These are phyloP conservation scores for Ormyrus labotus DNA, from an alignment of 2,888 invertebrate genomes.

Conservation along the genomic window DNA sequence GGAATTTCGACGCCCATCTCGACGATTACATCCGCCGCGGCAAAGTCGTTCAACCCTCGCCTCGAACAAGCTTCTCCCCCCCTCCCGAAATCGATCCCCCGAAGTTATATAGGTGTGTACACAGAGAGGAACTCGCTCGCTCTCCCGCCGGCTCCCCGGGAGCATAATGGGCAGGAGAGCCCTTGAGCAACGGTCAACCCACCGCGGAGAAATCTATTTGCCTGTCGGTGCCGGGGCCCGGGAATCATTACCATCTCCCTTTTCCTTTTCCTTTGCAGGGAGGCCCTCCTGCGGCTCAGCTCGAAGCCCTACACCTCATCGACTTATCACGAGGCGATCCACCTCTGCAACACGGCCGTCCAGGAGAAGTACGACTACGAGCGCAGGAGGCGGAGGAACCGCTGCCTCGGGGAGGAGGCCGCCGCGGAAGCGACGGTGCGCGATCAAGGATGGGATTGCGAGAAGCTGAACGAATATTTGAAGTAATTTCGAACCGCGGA, in stretches of 20 bases:
- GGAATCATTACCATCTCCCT: neutral
- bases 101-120: conserved; percentile 3
- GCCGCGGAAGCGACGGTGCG: conserved; percentile 56
- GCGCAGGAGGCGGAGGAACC: conserved; percentile 62
- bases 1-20: neutral
- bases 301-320: conserved; percentile 87
- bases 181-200: conserved; percentile 32
- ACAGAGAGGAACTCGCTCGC: neutral
- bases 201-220: conserved; percentile 25
- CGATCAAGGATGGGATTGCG: conserved; percentile 72
- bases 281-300: conserved; percentile 91
- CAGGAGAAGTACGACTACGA: conserved; percentile 83
- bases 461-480: conserved; percentile 72
- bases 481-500: conserved; percentile 65
- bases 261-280: conserved; percentile 70
- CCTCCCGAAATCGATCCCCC: conserved; percentile 8
- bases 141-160: neutral
- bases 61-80: neutral
- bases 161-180: conserved; percentile 31
- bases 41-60: neutral
- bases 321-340: conserved; percentile 89
- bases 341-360: conserved; percentile 88
- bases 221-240: neutral
- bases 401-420: conserved; percentile 36
- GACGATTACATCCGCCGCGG: neutral